Base-by-base conservation (phyloP, 2,113 vertebrate species). In the Trogon surrucura region DNA sequence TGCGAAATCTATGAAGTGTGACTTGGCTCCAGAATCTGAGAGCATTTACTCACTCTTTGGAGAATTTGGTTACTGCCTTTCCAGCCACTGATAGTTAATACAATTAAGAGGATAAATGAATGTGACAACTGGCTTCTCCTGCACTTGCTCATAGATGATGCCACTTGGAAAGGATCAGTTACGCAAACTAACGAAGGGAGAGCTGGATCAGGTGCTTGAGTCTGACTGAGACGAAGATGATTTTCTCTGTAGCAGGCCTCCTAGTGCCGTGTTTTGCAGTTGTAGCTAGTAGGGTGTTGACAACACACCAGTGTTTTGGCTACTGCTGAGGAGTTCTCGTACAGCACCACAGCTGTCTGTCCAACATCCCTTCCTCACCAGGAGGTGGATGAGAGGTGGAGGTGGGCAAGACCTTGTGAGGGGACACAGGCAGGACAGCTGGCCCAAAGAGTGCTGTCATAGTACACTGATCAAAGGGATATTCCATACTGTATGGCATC, bases 101-200 rank as follows among this genome's bases (percentile, higher is more conserved):
- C 11, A 80, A 88, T 75, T 90, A 93, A 79, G 23, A 82, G 48
- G 26, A 44, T 65, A 93, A 93, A 74, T 23, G n/a, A 54, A 90
- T 16, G 54, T 48, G 90, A 77, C 74, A 88, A 47, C 21, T 44
- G 25, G 45, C 29, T 93, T 36, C 67, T 91, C 72, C 26, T 77
- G 48, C 67, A 16, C 20, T 88, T 85, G 22, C 64, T 78, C 2
- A 1, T 54, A 58, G 44, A 70, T 8, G 6, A 23, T 5, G 2
- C 11, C 4, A 5, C 22, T 75, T 38, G 58, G 47, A 87, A 88
- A 83, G 44, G 54, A 57, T 89, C 9, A 1, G 9, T 87, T 88
- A 69, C 36, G 62, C 0, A 3, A 53, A 44, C 72, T 85, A 62
- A n/a, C 48, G 34, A 56, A 82, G 84, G 25, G 30, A 51, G 27